These are phyloP conservation scores for Hyperoodon ampullatus DNA, from an alignment of 2,113 vertebrate species.

Conservation along the genomic window DNA sequence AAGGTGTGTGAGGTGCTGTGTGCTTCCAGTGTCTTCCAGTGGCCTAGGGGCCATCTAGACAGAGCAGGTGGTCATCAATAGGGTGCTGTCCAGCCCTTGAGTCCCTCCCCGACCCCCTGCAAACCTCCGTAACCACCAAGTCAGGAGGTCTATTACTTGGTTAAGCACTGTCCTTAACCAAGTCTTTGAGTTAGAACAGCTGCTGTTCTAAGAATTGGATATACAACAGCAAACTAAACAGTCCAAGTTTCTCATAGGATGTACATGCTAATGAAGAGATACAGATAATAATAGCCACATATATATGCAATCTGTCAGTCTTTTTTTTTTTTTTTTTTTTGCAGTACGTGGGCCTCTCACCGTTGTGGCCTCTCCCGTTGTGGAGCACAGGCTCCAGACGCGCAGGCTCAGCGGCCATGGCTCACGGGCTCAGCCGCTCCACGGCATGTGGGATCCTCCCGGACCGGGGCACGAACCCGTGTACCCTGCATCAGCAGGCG, in stretches of 20 bases:
- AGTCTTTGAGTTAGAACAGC: too few species aligned
- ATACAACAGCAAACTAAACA: background rate
- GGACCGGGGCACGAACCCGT: too few species aligned
- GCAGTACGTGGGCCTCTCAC: fast-evolving
- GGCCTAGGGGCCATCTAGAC: background rate
- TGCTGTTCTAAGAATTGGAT: background rate
- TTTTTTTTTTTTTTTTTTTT: background rate
- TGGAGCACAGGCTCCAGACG: too few species aligned
- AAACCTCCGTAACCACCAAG: background rate
- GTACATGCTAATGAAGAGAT: background rate
- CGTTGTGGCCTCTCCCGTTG: too few species aligned
- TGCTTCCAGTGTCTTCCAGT: background rate
- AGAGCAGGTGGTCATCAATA: background rate
- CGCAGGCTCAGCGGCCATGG: too few species aligned
- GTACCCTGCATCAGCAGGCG: too few species aligned
- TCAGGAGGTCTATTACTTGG: background rate
- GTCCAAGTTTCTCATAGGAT: background rate
- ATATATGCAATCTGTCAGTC: background rate
- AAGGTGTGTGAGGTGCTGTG: background rate
- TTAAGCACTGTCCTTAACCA: background rate
- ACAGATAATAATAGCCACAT: background rate
- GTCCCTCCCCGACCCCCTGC: fast-evolving
- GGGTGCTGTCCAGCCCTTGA: background rate
- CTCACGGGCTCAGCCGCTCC: too few species aligned
- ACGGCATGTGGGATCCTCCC: too few species aligned